Evolutionary conservation across 2,797 vertebrate genomes (phyloP), one percentile per base, ranked within the genome.

Genomic region (Emys orbicularis): DNA sequence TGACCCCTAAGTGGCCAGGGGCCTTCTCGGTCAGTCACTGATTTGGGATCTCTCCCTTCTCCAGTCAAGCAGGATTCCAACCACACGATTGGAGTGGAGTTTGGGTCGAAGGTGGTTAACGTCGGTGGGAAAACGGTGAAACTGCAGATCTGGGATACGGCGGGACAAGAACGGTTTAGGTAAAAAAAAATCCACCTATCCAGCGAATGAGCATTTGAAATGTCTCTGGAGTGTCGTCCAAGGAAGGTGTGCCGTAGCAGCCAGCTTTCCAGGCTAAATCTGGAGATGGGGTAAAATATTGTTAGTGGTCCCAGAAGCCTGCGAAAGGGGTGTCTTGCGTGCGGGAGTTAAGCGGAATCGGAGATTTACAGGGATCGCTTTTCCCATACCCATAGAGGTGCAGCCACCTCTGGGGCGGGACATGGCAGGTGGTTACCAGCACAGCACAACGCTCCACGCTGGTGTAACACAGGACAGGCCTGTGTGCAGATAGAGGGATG

Each of bases 61-160:
- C 27, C 93, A 99, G 99, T 99, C 97, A 99, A 99, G 96, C 99
- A 99, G 97, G 99, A 99, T 94, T 99, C 99, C 15, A 99, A 99
- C 94, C 99, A 99, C 97, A 99, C 99, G 0, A 99, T 99, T 2
- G 99, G 99, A 27, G 99, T 99, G 84, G 99, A 99, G 97, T 99
- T 99, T 96, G 99, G 99, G 83, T 99, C 99, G 3, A 99, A 99
- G 94, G 99, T 99, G 83, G 99, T 99, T 95, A 99, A 98, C 59
- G 99, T 99, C 76, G 99, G 99, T 53, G 99, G 99, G 95, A 99
- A 99, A 98, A 99, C 98, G 82, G 99, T 99, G 94, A 99, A 99
- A 95, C 98, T 99, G 79, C 99, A 99, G 97, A 99, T 99, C 94
- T 99, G 99, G 99, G 99, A 99, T 96, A 99, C 99, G 9, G 99